Evolutionary conservation across 64 coral and sea anemone species (phyloP).

Genomic region (Platygyra sinensis): DNA sequence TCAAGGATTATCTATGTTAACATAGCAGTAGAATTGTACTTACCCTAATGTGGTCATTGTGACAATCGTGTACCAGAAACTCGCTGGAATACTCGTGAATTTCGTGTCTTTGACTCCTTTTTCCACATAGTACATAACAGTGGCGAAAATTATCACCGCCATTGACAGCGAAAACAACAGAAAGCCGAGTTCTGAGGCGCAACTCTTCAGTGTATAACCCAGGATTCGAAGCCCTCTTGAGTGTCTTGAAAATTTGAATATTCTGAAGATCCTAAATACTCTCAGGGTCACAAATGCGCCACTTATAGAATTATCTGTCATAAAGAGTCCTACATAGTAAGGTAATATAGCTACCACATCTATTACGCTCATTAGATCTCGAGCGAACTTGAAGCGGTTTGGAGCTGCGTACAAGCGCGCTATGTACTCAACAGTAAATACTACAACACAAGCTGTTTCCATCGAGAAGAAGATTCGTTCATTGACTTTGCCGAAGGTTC

Average conservation of each 20-base stretch:
- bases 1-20: constrained; percentile 5
- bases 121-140: constrained; percentile 99
- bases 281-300: constrained; percentile 98
- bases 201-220: constrained; percentile 97
- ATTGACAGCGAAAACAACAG: constrained; percentile 95
- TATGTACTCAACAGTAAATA: constrained; percentile 97
- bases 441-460: constrained; percentile 96
- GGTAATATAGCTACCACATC: constrained; percentile 97
- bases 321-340: constrained; percentile 92
- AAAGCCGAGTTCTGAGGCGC: constrained; percentile 95
- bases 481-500: constrained; percentile 62
- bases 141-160: constrained; percentile 98
- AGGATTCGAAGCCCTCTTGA: constrained; percentile 95
- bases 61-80: constrained; percentile 99
- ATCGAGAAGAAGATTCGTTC: constrained; percentile 83
- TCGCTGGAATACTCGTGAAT: constrained; percentile 95
- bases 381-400: constrained; percentile 87
- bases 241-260: constrained; percentile 99
- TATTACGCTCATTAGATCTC: constrained; percentile 95
- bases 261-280: constrained; percentile 99
- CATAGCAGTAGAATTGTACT: constrained; percentile 49
- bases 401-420: constrained; percentile 94
- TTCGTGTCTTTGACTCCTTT: constrained; percentile 75
- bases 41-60: constrained; percentile 99
- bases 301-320: constrained; percentile 96